Conservation (phyloP, 2,113 vertebrate genomes). For the Gymnarchus niloticus region DNA sequence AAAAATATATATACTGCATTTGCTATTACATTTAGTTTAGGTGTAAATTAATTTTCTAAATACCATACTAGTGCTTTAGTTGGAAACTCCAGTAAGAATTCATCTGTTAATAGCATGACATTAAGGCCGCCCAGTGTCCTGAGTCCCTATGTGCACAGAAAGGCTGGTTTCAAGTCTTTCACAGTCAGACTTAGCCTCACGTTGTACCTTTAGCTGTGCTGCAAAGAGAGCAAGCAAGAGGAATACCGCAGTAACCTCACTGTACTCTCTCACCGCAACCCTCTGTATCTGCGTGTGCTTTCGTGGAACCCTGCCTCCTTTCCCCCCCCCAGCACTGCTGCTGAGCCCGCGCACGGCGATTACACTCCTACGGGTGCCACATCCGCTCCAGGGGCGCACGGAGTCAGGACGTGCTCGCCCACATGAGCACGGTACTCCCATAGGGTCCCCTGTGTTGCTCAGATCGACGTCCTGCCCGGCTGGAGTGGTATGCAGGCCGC, state of each 20-base stretch:
- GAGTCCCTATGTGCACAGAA: background rate
- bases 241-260: constrained; percentile 50
- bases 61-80: too few relatives aligned
- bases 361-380: background rate
- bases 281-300: constrained; percentile 44
- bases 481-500: background rate
- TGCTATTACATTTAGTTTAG: background rate
- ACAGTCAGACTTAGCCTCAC: background rate
- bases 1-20: background rate
- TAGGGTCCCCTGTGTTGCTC: background rate
- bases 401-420: background rate
- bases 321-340: background rate
- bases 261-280: constrained; percentile 50
- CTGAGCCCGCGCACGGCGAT: background rate
- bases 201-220: background rate
- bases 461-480: background rate
- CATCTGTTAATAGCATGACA: background rate
- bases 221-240: background rate
- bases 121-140: background rate
- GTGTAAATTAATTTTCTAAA: too few relatives aligned
- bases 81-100: too few relatives aligned
- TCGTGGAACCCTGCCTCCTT: constrained; percentile 44
- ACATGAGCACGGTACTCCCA: background rate
- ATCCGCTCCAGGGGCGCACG: background rate
- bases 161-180: background rate